A percentile compares a stretch with the other conserved stretches of the same genome.
Conservation (phyloP, 2,797 vertebrate genomes). For the Heteromormyrus szaboi region DNA sequence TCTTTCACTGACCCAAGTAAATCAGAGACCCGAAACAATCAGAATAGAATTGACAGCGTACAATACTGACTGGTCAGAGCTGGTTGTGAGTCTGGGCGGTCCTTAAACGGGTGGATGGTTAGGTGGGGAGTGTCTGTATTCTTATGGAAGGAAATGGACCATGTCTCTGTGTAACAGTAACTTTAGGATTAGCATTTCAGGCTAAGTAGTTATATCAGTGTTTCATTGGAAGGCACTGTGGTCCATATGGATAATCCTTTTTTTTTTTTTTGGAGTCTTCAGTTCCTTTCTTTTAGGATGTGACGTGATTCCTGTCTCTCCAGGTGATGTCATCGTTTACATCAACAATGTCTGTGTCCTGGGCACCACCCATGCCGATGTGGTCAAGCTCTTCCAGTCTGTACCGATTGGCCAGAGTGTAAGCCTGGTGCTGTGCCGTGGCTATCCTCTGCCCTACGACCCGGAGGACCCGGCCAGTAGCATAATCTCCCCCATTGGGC, state of each 20-base stretch:
- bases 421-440: slow-evolving; percentile 88
- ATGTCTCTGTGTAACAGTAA: background rate
- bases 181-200: background rate
- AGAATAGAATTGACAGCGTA: background rate
- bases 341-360: slow-evolving; percentile 95
- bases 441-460: slow-evolving; percentile 91
- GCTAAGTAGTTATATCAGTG: background rate
- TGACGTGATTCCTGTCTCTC: background rate
- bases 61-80: background rate
- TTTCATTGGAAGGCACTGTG: background rate
- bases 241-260: background rate
- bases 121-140: background rate
- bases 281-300: background rate
- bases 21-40: background rate
- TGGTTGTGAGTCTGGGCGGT: background rate
- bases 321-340: slow-evolving; percentile 97
- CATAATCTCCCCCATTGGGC: slow-evolving; percentile 84
- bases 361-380: slow-evolving; percentile 93
- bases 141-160: background rate
- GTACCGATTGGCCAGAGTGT: slow-evolving; percentile 94
- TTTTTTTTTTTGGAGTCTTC: background rate
- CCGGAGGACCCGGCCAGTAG: slow-evolving; percentile 84
- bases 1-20: background rate
- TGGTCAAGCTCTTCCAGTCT: slow-evolving; percentile 97
- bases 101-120: background rate